Percentiles rank a stretch among this genome's conserved stretches.
These are phyloP conservation scores for Neoitamus cyanurus DNA, from an alignment of 2,888 invertebrate species.

Conservation along the genomic window DNA sequence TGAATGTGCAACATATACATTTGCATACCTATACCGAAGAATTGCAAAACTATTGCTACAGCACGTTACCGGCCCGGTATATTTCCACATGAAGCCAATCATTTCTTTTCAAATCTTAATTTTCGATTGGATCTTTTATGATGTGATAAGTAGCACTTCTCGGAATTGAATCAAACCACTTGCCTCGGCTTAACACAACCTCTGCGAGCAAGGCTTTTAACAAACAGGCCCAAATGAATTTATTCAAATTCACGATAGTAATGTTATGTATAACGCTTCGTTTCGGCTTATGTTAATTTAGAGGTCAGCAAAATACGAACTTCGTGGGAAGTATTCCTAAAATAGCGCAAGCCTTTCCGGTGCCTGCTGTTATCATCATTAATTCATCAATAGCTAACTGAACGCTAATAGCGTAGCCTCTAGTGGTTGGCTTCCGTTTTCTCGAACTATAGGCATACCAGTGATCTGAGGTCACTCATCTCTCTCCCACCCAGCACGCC, in stretches of 20 bases:
- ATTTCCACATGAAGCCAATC: not conserved
- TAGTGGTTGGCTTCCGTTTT: not conserved
- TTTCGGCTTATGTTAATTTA: not conserved
- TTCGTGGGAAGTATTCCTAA: not conserved
- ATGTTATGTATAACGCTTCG: not conserved
- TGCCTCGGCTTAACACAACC: not conserved
- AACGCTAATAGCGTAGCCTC: not conserved
- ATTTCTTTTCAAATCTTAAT: not conserved
- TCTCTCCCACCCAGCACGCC: not conserved
- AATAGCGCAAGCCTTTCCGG: not conserved
- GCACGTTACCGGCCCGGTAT: not conserved
- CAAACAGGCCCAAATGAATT: not conserved
- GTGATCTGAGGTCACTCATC: not conserved
- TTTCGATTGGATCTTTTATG: not conserved
- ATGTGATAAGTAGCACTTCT: not conserved
- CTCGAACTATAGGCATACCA: not conserved
- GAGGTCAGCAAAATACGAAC: not conserved
- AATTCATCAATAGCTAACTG: not conserved
- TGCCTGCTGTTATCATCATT: not conserved
- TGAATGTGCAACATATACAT: no score
- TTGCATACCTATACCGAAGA: no score
- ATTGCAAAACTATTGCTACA: not conserved
- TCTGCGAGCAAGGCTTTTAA: not conserved
- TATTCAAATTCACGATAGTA: not conserved
- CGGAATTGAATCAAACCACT: not conserved